Percentiles rank a stretch among this genome's conserved stretches.
phyloP scores from a whole-genome alignment of 2,888 invertebrate genomes.

The Acleris sparsana region DNA sequence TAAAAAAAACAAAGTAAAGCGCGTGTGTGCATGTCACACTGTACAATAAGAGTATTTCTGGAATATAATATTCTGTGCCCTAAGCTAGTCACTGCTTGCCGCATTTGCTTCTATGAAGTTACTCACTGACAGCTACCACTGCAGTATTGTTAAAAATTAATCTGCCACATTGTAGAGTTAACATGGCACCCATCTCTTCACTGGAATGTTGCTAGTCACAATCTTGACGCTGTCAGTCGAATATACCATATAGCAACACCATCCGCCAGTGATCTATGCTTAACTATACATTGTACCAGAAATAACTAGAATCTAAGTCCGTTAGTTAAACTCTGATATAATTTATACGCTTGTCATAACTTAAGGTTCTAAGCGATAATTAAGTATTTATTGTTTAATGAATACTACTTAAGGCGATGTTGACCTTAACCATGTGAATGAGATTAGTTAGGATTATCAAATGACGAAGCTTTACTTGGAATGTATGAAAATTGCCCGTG shows the following conservation, averaged over 20 bases:
- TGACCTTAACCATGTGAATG: constrained; percentile 57
- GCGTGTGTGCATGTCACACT: too few relatives aligned
- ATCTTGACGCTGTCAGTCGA: too few relatives aligned
- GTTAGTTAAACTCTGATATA: constrained; percentile 63
- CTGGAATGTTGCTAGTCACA: too few relatives aligned
- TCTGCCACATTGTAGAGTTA: constrained; percentile 41
- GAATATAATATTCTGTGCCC: neutral
- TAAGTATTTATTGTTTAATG: constrained; percentile 76
- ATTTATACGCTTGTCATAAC: constrained; percentile 78
- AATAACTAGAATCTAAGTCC: constrained; percentile 62
- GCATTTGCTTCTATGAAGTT: constrained; percentile 28
- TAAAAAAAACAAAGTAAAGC: too few relatives aligned
- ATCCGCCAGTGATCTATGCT: constrained; percentile 11
- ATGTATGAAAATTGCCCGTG: constrained; percentile 25
- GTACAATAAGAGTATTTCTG: too few relatives aligned
- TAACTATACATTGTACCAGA: constrained; percentile 32
- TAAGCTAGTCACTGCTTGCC: constrained; percentile 27
- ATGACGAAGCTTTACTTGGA: constrained; percentile 26
- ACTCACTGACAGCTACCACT: constrained; percentile 41
- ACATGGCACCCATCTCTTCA: constrained; percentile 3
- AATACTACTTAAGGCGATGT: constrained; percentile 47
- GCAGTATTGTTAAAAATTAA: constrained; percentile 44
- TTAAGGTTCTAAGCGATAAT: constrained; percentile 78
- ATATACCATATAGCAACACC: neutral
- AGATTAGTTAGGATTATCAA: constrained; percentile 74